Evolutionary conservation across 1,140 invertebrate species (phyloP), one percentile per base, ranked within the genome.

Genomic region (Trachelipus rathkii): DNA sequence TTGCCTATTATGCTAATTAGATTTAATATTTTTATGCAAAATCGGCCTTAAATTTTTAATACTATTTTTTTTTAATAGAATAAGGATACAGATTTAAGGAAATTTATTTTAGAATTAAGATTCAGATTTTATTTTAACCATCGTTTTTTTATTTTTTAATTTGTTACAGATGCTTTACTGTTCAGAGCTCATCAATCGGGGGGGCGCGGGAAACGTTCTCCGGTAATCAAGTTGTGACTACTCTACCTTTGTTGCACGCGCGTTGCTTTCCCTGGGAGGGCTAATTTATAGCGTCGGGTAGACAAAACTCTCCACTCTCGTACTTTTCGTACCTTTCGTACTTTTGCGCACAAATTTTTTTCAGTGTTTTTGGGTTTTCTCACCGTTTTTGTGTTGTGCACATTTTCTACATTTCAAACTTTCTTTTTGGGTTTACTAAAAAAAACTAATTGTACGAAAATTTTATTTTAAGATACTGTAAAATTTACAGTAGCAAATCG

Each of bases 211-310:
- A 60, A 60, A 60, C 50, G 50, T 60, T 60, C 50, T 60, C 50
- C 50, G 50, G 50, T 60, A 60, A 60, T 60, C 50, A 60, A 60
- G 50, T 60, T 60, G 50, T 60, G 50, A 60, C 50, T 60, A 15
- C 50, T 60, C 50, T 60, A 33, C 33, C 50, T 60, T 60, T 60
- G 50, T 60, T 60, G 50, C 50, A 60, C 50, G 50, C 50, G 50
- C 50, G 50, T 60, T 60, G 50, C 19, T 60, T 60, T 60, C 50
- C 11, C 50, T 15, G 50, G 50, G 50, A 60, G 50, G 50, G 50
- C 50, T 60, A 60, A 60, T 15, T 15, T 15, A 13, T 60, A 60
- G 50, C 50, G 50, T 60, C 50, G 50, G 50, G 50, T 60, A 60
- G 50, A 60, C 50, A 60, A 33, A n/a, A 15, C 50, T 60, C 19